Evolutionary conservation across 2,797 vertebrate genomes (phyloP).

Genomic region (Malurus leucopterus): DNA sequence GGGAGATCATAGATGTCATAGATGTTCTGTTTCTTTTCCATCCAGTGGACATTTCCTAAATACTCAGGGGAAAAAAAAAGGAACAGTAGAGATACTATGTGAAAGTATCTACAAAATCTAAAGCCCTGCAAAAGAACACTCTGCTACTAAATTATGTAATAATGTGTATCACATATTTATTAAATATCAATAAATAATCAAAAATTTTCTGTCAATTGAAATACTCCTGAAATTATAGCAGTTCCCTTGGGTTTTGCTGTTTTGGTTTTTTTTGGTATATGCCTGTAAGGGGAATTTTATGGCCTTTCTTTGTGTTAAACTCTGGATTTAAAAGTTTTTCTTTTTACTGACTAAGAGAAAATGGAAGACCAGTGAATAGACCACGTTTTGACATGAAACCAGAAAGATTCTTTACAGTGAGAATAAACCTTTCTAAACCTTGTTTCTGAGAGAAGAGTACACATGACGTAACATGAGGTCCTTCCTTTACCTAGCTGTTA

Average conservation of each 20-base stretch:
- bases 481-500: not conserved
- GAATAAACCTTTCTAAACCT: not conserved
- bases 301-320: not conserved
- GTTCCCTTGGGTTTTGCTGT: not conserved
- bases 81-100: not conserved
- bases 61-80: not conserved
- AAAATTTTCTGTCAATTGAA: not conserved
- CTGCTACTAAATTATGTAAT: slow-evolving; percentile 7
- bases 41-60: not conserved
- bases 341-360: not conserved
- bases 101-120: not conserved
- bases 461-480: not conserved
- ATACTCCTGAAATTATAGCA: not conserved
- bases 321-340: not conserved
- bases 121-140: not conserved
- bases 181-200: not conserved
- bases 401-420: not conserved
- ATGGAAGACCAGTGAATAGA: not conserved
- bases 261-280: not conserved
- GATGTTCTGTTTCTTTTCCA: not conserved
- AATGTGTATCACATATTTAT: not conserved
- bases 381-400: not conserved
- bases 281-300: not conserved
- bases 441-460: not conserved
- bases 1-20: not conserved